Evolutionary conservation across 2,888 invertebrate species (phyloP).

Genomic region (Pasiphila rectangulata): DNA sequence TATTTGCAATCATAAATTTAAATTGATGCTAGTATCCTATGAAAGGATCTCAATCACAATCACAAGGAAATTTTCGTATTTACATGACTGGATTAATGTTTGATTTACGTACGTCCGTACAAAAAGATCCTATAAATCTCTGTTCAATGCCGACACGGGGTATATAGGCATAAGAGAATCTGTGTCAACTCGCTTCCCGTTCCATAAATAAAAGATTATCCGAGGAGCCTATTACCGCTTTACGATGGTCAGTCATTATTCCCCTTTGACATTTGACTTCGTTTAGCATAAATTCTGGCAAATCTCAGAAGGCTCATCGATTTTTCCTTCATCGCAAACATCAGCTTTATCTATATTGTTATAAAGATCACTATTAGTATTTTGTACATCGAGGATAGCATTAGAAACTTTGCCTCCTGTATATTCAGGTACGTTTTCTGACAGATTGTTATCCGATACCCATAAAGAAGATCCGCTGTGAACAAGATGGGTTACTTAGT

Average conservation of each 20-base stretch:
- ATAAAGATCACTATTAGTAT: constrained; percentile 13
- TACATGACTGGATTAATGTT: constrained; percentile 4
- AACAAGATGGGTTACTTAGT: constrained; percentile 42
- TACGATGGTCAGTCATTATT: constrained; percentile 48
- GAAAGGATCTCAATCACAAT: neutral
- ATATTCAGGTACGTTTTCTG: constrained; percentile 36
- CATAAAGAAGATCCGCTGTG: constrained; percentile 41
- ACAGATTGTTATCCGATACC: constrained; percentile 48
- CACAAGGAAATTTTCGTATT: neutral
- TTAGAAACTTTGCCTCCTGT: constrained; percentile 21
- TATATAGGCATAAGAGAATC: constrained; percentile 38
- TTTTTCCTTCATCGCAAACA: constrained; percentile 1
- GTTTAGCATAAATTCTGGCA: constrained; percentile 40
- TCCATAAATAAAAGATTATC: constrained; percentile 50
- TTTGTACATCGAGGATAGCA: constrained; percentile 12
- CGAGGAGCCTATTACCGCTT: constrained; percentile 41
- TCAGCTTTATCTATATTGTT: constrained; percentile 22
- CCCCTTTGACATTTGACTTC: constrained; percentile 48
- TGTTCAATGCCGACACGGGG: constrained; percentile 32
- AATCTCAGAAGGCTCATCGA: constrained; percentile 22
- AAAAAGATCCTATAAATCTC: constrained; percentile 32
- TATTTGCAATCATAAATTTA: too few species aligned
- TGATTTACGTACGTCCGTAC: constrained; percentile 19
- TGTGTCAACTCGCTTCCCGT: constrained; percentile 46
- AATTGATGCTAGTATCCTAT: too few species aligned